Conservation (phyloP, 1,140 invertebrate genomes). For the Nixonia krombeini region DNA sequence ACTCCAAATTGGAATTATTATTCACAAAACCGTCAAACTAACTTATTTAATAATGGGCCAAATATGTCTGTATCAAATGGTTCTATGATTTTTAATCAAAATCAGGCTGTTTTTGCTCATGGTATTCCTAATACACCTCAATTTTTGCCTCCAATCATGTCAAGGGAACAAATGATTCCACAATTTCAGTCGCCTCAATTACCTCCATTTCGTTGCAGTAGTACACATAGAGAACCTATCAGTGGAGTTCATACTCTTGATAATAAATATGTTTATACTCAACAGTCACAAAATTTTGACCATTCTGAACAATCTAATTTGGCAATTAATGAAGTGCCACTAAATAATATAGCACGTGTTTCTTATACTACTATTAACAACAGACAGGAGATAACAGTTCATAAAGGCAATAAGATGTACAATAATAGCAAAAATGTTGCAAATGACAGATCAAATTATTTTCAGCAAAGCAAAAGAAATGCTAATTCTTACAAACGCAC, state of each 20-base stretch:
- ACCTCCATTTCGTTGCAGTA: slow-evolving; percentile 4
- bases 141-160: slow-evolving; percentile 23
- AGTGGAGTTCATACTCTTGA: slow-evolving; percentile 19
- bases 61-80: slow-evolving; percentile 29
- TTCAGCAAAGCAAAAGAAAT: slow-evolving; percentile 11
- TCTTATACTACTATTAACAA: slow-evolving; percentile 4
- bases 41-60: slow-evolving; percentile 20
- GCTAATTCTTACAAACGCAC: slow-evolving; percentile 28
- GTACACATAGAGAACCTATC: background rate
- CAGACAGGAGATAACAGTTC: slow-evolving; percentile 1
- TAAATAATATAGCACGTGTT: slow-evolving; percentile 4
- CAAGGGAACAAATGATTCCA: slow-evolving; percentile 7
- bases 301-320: slow-evolving; percentile 4
- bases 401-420: slow-evolving; percentile 29
- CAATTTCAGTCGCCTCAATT: slow-evolving; percentile 14
- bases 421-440: slow-evolving; percentile 17
- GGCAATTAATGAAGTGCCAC: background rate
- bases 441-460: slow-evolving; percentile 4
- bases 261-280: slow-evolving; percentile 4
- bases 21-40: slow-evolving; percentile 18
- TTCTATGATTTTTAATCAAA: slow-evolving; percentile 19
- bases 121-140: background rate
- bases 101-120: slow-evolving; percentile 9
- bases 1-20: slow-evolving; percentile 50
- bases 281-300: slow-evolving; percentile 3